Conservation (phyloP, 2,113 vertebrate genomes). For the Cavia aperea region DNA sequence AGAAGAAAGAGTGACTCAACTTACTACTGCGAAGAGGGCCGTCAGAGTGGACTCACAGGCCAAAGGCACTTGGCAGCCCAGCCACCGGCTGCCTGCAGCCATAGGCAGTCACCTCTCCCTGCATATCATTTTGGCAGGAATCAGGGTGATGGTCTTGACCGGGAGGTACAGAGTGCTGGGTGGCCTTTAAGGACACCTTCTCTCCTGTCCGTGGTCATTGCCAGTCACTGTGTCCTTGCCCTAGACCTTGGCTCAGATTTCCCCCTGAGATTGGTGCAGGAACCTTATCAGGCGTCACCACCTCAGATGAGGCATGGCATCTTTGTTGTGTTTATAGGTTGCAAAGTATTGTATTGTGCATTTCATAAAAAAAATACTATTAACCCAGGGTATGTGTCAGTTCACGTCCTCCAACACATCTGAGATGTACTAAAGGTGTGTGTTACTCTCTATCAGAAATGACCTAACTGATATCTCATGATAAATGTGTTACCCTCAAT, state of each 20-base stretch:
- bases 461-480: neutral
- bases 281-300: neutral
- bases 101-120: neutral
- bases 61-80: neutral
- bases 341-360: neutral
- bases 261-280: neutral
- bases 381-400: neutral
- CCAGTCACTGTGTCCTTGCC: neutral
- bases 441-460: neutral
- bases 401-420: neutral
- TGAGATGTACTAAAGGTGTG: neutral
- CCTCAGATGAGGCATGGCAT: neutral
- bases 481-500: neutral
- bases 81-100: neutral
- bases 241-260: neutral
- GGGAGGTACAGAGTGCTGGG: neutral
- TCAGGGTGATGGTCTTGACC: neutral
- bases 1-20: neutral
- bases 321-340: conserved; percentile 9
- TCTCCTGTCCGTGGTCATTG: neutral
- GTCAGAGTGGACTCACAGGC: conserved; percentile 7
- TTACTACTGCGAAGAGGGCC: neutral
- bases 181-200: neutral
- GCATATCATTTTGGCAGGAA: conserved; percentile 28
- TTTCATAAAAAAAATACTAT: neutral